phyloP scores from a whole-genome alignment of 2,888 invertebrate species.

The Cancer borealis region DNA sequence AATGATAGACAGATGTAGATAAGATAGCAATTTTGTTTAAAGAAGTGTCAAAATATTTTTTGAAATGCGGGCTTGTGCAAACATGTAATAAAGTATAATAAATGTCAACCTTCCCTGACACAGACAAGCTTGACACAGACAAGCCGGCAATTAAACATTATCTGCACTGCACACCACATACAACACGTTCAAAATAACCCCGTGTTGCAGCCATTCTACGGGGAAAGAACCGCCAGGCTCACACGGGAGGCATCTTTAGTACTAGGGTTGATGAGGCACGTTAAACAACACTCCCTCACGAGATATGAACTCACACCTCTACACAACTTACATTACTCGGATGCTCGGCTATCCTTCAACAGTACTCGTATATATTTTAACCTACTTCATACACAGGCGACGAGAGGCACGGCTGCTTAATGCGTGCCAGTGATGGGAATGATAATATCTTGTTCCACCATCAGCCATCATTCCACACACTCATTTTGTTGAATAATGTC shows the following conservation, averaged over 20 bases:
- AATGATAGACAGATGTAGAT: slow-evolving; percentile 10
- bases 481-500: no score
- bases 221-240: not conserved
- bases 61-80: not conserved
- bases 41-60: not conserved
- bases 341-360: not conserved
- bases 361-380: no score
- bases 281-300: not conserved
- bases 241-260: not conserved
- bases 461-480: no score
- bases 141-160: not conserved
- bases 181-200: not conserved
- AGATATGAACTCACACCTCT: not conserved
- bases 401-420: no score
- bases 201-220: not conserved
- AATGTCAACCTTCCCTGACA: not conserved
- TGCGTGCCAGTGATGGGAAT: not conserved
- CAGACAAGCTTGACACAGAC: not conserved
- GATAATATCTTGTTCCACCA: not conserved
- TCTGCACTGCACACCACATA: not conserved
- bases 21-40: not conserved
- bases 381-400: no score
- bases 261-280: not conserved
- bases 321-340: not conserved
- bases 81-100: not conserved